These are phyloP conservation scores for Enteromius anoplus DNA, from an alignment of 2,797 vertebrate species.

Conservation along the genomic window DNA sequence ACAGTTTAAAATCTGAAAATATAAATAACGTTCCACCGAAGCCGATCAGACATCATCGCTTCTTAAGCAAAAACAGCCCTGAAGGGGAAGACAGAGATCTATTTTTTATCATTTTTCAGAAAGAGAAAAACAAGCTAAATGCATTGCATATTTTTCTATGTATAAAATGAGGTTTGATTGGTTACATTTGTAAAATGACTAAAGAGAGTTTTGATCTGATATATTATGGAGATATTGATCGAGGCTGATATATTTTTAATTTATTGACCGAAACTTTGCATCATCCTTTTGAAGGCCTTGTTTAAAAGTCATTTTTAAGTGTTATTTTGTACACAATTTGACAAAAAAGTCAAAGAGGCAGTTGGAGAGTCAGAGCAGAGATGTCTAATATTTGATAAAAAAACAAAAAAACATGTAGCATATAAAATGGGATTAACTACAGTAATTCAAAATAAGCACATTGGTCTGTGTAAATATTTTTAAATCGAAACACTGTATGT, in stretches of 20 bases:
- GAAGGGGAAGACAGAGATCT: slow-evolving; percentile 61
- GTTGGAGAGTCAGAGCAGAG: slow-evolving; percentile 54
- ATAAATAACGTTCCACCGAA: slow-evolving; percentile 51
- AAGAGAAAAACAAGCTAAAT: slow-evolving; percentile 61
- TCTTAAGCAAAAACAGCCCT: slow-evolving; percentile 57
- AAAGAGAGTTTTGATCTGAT: slow-evolving; percentile 62
- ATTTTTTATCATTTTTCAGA: slow-evolving; percentile 66
- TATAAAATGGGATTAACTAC: slow-evolving; percentile 60
- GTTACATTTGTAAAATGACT: slow-evolving; percentile 65
- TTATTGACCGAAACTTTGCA: slow-evolving; percentile 62
- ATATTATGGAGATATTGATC: slow-evolving; percentile 46
- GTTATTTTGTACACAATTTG: slow-evolving; percentile 71
- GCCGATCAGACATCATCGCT: slow-evolving; percentile 48
- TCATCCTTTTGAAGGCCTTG: slow-evolving; percentile 62
- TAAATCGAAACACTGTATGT: slow-evolving; percentile 63
- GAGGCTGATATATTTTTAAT: slow-evolving; percentile 66
- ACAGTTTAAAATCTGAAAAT: slow-evolving; percentile 43
- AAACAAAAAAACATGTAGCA: slow-evolving; percentile 69
- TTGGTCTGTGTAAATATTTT: slow-evolving; percentile 72
- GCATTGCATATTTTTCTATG: slow-evolving; percentile 75
- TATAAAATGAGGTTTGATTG: slow-evolving; percentile 58
- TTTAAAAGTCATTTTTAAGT: slow-evolving; percentile 60
- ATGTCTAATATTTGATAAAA: slow-evolving; percentile 68
- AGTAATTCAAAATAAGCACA: slow-evolving; percentile 61
- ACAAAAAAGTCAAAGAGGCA: slow-evolving; percentile 57